Conservation (phyloP, 2,113 vertebrate genomes). For the Rousettus leschenaultii region DNA sequence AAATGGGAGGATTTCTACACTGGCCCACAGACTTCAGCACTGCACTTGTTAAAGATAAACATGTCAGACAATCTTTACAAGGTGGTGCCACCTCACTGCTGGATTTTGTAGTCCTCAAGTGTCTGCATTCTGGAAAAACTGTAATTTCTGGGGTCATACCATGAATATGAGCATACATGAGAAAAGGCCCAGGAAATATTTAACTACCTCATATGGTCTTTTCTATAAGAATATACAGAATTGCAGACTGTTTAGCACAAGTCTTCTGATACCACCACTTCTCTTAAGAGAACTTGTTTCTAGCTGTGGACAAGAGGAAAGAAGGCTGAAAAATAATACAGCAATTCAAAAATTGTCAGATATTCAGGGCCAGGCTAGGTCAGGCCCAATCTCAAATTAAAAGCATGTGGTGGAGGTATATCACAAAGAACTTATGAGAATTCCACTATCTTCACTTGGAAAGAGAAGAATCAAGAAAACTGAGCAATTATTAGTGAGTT, state of each 20-base stretch:
- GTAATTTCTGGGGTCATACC: not conserved
- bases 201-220: not conserved
- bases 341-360: not conserved
- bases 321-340: not conserved
- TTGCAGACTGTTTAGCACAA: not conserved
- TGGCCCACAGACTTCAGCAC: not conserved
- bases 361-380: not conserved
- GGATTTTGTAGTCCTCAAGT: not conserved
- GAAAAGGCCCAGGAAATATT: not conserved
- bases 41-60: not conserved
- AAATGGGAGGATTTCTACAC: not conserved
- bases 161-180: not conserved
- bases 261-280: not conserved
- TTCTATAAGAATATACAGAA: not conserved
- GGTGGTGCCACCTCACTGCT: not conserved
- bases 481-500: not conserved
- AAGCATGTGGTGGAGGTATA: not conserved
- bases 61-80: not conserved
- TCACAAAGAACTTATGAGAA: not conserved
- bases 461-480: not conserved
- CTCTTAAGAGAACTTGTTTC: not conserved
- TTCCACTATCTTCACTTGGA: not conserved
- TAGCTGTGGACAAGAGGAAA: not conserved
- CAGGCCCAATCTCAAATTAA: not conserved
- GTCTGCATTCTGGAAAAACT: not conserved